Evolutionary conservation across 2,797 vertebrate species (phyloP).

Genomic region (Sebastiscus tertius): DNA sequence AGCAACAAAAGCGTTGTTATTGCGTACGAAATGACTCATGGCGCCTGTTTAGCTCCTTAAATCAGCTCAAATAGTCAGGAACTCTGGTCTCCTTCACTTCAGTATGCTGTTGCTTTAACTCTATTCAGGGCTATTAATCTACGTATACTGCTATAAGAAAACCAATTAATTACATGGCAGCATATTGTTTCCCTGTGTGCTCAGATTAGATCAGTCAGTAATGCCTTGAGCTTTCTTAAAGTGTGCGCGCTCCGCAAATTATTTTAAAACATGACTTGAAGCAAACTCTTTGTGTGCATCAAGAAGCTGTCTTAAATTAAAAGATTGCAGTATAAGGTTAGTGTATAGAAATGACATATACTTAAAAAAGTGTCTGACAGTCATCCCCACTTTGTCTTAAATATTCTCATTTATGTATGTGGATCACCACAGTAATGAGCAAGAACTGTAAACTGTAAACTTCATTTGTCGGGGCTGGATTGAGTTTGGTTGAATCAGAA

Average conservation of each 20-base stretch:
- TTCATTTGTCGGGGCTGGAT: neutral
- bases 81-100: neutral
- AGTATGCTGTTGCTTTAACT: neutral
- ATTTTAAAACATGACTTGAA: conserved; percentile 9
- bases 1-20: too few relatives aligned
- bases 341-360: neutral
- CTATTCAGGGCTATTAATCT: neutral
- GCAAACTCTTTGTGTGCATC: neutral
- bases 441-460: neutral
- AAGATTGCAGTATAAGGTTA: neutral
- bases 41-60: neutral
- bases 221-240: neutral
- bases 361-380: neutral
- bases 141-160: neutral
- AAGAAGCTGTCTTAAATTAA: neutral
- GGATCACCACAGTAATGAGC: neutral
- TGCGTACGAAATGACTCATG: neutral
- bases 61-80: neutral
- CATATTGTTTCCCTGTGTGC: neutral
- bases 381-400: neutral
- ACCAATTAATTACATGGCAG: neutral
- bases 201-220: conserved; percentile 1
- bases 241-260: neutral
- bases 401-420: neutral
- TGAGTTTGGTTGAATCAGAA: neutral